A percentile compares a stretch with the other conserved stretches of the same genome.
phyloP scores from a whole-genome alignment of 1,140 invertebrate genomes.

The Heliconius himera region DNA sequence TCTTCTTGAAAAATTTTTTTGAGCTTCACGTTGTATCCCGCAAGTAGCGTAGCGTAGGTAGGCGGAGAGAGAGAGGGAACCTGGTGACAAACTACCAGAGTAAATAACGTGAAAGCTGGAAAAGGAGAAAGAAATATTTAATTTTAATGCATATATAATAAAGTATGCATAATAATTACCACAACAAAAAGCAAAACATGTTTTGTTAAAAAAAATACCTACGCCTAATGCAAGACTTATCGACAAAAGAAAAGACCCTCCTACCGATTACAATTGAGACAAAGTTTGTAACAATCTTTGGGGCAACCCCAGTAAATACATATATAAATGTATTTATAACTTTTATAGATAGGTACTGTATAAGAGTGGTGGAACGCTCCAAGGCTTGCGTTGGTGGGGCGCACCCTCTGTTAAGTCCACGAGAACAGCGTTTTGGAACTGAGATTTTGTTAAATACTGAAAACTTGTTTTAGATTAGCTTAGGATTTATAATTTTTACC shows the following conservation, averaged over 20 bases:
- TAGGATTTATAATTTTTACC: too few species aligned
- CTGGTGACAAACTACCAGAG: too few species aligned
- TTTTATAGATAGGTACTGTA: neutral
- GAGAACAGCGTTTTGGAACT: neutral
- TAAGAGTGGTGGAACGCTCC: conserved; percentile 5
- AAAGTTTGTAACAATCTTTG: neutral
- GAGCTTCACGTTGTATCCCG: too few species aligned
- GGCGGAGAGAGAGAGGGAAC: too few species aligned
- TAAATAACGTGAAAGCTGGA: too few species aligned
- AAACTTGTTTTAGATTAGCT: too few species aligned
- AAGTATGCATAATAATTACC: neutral
- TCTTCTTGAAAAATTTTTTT: neutral
- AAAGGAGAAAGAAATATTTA: too few species aligned
- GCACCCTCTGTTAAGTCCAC: neutral
- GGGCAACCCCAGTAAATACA: neutral
- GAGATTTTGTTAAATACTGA: too few species aligned
- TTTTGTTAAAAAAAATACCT: neutral
- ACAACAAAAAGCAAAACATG: neutral
- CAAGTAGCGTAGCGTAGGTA: too few species aligned
- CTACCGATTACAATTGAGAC: neutral
- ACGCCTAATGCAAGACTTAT: neutral
- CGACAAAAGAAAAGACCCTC: neutral
- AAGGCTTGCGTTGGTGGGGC: neutral
- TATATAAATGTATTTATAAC: conserved; percentile 1
- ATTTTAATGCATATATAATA: too few species aligned